Evolutionary conservation across 2,113 vertebrate species (phyloP).

Genomic region (Salvelinus namaycush): DNA sequence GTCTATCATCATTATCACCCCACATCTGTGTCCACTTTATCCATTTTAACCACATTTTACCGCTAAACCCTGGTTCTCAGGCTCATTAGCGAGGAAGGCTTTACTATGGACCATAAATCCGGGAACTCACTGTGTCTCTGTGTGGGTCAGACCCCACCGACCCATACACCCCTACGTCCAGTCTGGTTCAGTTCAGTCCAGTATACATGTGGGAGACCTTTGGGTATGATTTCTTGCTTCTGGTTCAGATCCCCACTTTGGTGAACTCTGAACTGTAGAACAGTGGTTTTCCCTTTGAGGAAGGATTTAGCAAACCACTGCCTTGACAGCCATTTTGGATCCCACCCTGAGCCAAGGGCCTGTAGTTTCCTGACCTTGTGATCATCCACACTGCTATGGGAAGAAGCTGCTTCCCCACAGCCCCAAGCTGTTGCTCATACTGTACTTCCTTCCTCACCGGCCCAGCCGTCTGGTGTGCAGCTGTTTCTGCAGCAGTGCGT

Average conservation of each 20-base stretch:
- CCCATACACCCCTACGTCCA: neutral
- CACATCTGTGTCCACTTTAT: slow-evolving; percentile 57
- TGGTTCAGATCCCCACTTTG: neutral
- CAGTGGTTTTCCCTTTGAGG: neutral
- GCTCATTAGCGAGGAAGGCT: slow-evolving; percentile 36
- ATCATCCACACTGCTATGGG: slow-evolving; percentile 24
- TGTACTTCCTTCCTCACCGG: slow-evolving; percentile 3
- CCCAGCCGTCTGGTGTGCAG: slow-evolving; percentile 52
- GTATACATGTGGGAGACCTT: neutral
- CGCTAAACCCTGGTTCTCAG: slow-evolving; percentile 37
- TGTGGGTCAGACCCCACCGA: slow-evolving; percentile 35
- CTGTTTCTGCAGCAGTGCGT: slow-evolving; percentile 24
- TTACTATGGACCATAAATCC: slow-evolving; percentile 45
- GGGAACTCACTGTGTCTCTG: slow-evolving; percentile 30
- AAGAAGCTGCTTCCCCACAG: slow-evolving; percentile 37
- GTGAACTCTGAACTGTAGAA: neutral
- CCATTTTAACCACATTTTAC: slow-evolving; percentile 9
- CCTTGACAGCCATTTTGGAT: slow-evolving; percentile 9
- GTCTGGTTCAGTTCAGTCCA: slow-evolving; percentile 15
- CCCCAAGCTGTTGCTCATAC: slow-evolving; percentile 15
- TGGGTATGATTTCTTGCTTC: neutral
- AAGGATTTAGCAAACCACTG: neutral
- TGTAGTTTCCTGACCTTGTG: slow-evolving; percentile 21
- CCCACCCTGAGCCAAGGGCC: neutral
- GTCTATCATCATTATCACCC: slow-evolving; percentile 28